These are phyloP conservation scores for Noctuana brunneofusca DNA, from an alignment of 2,888 invertebrate genomes.

Conservation along the genomic window DNA sequence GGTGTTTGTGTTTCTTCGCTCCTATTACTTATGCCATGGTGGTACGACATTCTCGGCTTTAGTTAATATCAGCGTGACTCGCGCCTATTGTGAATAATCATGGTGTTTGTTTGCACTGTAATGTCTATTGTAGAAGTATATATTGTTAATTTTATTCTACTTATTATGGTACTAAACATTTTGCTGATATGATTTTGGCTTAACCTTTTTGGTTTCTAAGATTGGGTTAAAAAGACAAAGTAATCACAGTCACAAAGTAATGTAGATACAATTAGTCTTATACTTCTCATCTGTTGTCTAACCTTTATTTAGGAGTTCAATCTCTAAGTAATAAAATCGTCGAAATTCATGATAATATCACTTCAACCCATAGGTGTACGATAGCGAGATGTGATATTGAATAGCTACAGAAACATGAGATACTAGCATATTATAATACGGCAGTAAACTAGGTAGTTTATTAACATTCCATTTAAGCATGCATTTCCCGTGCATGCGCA, in stretches of 20 bases:
- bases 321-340: background rate
- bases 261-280: too few relatives aligned
- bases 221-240: background rate
- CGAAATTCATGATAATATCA: background rate
- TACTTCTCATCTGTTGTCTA: too few relatives aligned
- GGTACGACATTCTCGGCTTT: slow-evolving; percentile 30
- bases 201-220: too few relatives aligned
- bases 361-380: background rate
- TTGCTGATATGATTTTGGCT: background rate
- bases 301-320: background rate
- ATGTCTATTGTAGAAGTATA: slow-evolving; percentile 10
- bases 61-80: slow-evolving; percentile 30
- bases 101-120: slow-evolving; percentile 14
- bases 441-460: slow-evolving; percentile 17
- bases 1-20: slow-evolving; percentile 74
- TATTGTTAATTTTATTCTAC: slow-evolving; percentile 8
- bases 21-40: slow-evolving; percentile 52
- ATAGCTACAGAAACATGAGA: background rate
- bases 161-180: background rate
- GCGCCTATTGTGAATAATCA: slow-evolving; percentile 18
- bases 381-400: background rate
- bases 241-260: background rate
- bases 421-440: background rate
- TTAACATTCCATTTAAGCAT: slow-evolving; percentile 28
- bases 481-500: slow-evolving; percentile 47